Evolutionary conservation across 2,113 vertebrate genomes (phyloP).

Genomic region (Lontra canadensis): DNA sequence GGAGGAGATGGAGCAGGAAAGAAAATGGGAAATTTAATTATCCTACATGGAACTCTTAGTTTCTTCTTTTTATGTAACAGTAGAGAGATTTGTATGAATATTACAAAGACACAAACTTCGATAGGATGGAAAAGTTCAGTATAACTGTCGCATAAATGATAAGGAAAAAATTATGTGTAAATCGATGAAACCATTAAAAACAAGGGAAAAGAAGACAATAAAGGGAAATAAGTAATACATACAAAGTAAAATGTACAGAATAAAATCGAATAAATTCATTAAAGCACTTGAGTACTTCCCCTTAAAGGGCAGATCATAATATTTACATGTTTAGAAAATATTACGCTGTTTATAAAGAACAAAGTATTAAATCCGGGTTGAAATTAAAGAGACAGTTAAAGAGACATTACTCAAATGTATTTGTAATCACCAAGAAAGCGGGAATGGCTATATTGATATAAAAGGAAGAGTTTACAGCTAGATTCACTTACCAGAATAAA

Average conservation of each 20-base stretch:
- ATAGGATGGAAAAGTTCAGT: background rate
- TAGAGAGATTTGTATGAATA: background rate
- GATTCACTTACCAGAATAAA: background rate
- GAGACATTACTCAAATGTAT: background rate
- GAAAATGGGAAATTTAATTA: background rate
- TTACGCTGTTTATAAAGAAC: background rate
- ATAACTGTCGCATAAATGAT: background rate
- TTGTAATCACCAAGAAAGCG: background rate
- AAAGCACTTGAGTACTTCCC: background rate
- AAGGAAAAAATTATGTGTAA: background rate
- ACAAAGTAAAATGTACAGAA: background rate
- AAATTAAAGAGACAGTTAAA: background rate
- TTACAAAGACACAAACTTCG: background rate
- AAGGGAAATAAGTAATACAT: background rate
- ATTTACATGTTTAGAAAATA: background rate
- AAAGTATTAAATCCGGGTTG: background rate
- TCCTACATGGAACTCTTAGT: background rate
- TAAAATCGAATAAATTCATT: background rate
- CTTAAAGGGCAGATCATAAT: background rate
- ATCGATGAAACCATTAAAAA: background rate
- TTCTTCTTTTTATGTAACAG: background rate
- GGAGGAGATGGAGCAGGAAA: background rate
- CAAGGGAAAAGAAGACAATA: background rate
- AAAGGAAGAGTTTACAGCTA: background rate
- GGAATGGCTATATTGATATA: background rate